Conservation (phyloP, 1,140 invertebrate genomes). For the Drosophila ironensis region DNA sequence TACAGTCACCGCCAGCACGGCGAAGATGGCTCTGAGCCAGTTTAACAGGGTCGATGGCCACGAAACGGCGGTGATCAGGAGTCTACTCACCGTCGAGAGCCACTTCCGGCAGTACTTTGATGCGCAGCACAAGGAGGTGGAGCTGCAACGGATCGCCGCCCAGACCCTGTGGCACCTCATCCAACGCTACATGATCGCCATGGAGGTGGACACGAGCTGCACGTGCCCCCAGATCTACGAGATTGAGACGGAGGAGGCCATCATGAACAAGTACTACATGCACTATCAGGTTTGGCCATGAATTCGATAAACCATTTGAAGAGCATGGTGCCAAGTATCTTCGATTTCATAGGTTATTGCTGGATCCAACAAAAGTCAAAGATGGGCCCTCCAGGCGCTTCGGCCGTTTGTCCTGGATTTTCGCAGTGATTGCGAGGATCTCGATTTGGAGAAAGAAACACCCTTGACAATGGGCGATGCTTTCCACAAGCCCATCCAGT, state of each 20-base stretch:
- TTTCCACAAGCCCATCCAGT: constrained; percentile 67
- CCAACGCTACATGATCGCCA: constrained; percentile 13
- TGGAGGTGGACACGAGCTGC: constrained; percentile 28
- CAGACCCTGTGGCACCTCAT: constrained; percentile 36
- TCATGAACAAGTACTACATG: constrained; percentile 48
- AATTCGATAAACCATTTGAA: too few relatives aligned
- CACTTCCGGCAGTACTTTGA: constrained; percentile 26
- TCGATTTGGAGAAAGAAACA: constrained; percentile 28
- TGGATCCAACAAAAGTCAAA: constrained; percentile 34
- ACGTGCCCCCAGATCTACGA: constrained; percentile 27
- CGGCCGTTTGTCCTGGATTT: constrained; percentile 36
- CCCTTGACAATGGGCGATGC: constrained; percentile 53
- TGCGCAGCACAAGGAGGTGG: constrained; percentile 28
- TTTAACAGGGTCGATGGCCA: neutral
- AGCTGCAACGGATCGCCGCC: constrained; percentile 45
- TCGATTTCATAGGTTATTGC: constrained; percentile 18
- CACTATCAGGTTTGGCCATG: constrained; percentile 32
- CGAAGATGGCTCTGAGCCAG: neutral
- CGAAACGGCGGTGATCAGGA: constrained; percentile 4
- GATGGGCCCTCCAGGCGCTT: constrained; percentile 3
- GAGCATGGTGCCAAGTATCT: neutral
- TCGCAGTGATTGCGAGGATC: constrained; percentile 7
- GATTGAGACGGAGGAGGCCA: constrained; percentile 34
- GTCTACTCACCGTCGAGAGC: constrained; percentile 34
- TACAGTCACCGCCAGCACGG: constrained; percentile 5